phyloP scores from a whole-genome alignment of 2,888 invertebrate species.

The Homarus gammarus region DNA sequence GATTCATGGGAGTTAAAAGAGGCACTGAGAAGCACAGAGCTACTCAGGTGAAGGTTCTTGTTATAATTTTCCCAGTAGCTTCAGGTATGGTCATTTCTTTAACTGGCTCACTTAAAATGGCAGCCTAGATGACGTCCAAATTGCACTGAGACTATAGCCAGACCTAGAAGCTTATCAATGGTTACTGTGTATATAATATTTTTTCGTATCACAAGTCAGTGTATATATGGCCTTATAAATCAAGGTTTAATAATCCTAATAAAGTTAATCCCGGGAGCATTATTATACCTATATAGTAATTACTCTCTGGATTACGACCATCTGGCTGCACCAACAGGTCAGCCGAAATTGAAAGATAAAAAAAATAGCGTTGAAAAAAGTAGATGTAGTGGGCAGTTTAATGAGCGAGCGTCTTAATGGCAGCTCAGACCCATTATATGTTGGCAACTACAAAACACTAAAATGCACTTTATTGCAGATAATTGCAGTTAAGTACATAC shows the following conservation, averaged over 20 bases:
- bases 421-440: background rate
- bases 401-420: background rate
- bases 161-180: too few species aligned
- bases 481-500: background rate
- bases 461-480: background rate
- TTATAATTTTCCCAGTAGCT: too few species aligned
- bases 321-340: background rate
- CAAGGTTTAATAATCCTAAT: background rate
- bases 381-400: background rate
- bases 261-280: background rate
- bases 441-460: background rate
- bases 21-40: too few species aligned
- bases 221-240: background rate
- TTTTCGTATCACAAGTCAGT: too few species aligned
- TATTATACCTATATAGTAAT: background rate
- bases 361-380: background rate
- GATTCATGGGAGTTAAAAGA: too few species aligned
- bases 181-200: too few species aligned
- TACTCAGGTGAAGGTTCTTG: too few species aligned
- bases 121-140: too few species aligned
- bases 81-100: too few species aligned
- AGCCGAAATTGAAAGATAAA: background rate
- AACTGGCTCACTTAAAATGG: too few species aligned
- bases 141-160: too few species aligned
- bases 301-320: background rate